Evolutionary conservation across 2,888 invertebrate species (phyloP), one percentile per base, ranked within the genome.

Genomic region (Nomada flava): DNA sequence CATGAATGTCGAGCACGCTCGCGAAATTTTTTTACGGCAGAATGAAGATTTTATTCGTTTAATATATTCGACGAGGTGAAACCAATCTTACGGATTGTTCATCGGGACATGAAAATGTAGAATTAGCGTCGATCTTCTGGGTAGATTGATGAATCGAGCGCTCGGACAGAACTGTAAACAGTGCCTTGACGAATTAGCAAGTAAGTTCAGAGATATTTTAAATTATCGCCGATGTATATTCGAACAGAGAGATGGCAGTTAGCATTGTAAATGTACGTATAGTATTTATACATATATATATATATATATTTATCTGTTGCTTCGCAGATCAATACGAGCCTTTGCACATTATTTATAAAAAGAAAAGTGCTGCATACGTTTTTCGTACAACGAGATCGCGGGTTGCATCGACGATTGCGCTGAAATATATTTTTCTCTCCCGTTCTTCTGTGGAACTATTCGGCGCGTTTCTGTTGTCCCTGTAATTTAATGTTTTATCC

Each of bases 141-240:
- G 47, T 18, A 52, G 76, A 29, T 62, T 64, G 71, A n/a, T 57
- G 71, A 74, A 36, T 18, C 42, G 36, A n/a, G 42, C 23, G 42
- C 70, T 76, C 70, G 77, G 26, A 76, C 76, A 81, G 80, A 89
- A 87, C 85, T 83, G 85, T 77, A 82, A 87, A 89, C 86, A 88
- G 89, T 89, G 89, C 89, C 89, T 89, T 89, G 83, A 86, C 76
- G 74, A 79, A 76, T 62, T 77, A 79, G 67, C 68, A 74, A n/a
- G 70, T 88, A 88, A 86, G 83, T 75, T 62, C 71, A 89, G 76
- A 89, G 69, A 87, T 90, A 90, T 90, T 90, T 88, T 89, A 86
- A 72, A 86, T 42, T 78, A 78, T 59, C 59, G 75, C 29, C 76
- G 53, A 60, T 78, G 84, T 84, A 82, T 72, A 82, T 84, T 86